These are phyloP conservation scores for Heliconius charithonia DNA, from an alignment of 2,888 invertebrate genomes.

Conservation along the genomic window DNA sequence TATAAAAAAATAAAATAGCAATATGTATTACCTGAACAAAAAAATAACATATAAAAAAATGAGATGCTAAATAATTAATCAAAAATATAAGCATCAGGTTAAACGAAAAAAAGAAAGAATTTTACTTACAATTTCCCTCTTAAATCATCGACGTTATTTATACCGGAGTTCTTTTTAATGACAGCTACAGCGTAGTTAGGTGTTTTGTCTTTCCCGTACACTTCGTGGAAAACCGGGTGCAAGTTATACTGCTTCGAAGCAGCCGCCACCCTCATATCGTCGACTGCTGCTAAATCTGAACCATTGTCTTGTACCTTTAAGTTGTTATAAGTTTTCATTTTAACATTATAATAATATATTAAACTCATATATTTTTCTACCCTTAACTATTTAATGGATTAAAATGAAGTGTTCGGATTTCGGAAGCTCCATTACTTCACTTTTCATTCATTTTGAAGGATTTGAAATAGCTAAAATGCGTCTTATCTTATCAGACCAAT, in stretches of 20 bases:
- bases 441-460: too few species aligned
- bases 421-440: too few species aligned
- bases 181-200: constrained; percentile 87
- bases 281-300: constrained; percentile 88
- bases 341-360: neutral
- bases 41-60: too few species aligned
- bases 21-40: too few species aligned
- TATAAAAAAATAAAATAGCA: too few species aligned
- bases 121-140: constrained; percentile 83
- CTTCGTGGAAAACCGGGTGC: constrained; percentile 86
- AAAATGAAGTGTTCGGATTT: too few species aligned
- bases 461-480: too few species aligned
- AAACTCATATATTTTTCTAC: neutral
- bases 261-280: constrained; percentile 83
- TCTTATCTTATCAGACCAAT: too few species aligned
- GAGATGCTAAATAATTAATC: too few species aligned
- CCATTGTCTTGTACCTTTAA: constrained; percentile 85
- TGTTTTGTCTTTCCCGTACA: constrained; percentile 82
- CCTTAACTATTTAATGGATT: neutral
- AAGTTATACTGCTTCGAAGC: constrained; percentile 83
- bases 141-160: constrained; percentile 84
- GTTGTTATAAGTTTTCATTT: neutral
- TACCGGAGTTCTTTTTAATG: constrained; percentile 83
- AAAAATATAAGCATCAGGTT: too few species aligned
- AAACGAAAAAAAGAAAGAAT: neutral